Evolutionary conservation across 2,888 invertebrate species (phyloP).

Genomic region (Yponomeuta malinellus): DNA sequence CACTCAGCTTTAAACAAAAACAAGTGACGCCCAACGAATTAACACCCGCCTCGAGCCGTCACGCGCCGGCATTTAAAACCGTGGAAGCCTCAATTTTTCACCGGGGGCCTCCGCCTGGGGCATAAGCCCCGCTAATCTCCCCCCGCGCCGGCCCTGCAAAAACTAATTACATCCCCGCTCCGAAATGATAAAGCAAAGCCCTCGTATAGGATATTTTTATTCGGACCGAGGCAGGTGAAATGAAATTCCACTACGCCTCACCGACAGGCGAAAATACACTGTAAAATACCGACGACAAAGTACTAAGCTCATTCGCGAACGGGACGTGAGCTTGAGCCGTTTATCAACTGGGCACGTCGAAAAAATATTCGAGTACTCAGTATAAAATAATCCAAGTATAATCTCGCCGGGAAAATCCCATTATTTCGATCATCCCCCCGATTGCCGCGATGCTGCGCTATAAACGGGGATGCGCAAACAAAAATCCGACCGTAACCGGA

Average conservation of each 20-base stretch:
- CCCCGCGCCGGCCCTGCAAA: conserved; percentile 52
- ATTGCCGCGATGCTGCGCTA: conserved; percentile 29
- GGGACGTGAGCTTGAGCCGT: conserved; percentile 8
- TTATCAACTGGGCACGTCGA: conserved; percentile 24
- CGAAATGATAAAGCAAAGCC: conserved; percentile 75
- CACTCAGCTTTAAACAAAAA: conserved; percentile 18
- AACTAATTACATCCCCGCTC: conserved; percentile 71
- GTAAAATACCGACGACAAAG: conserved; percentile 18
- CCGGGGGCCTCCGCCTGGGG: conserved; percentile 19
- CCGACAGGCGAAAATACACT: conserved; percentile 24
- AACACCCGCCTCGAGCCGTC: conserved; percentile 36
- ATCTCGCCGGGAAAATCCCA: conserved; percentile 71
- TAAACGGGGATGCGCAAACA: conserved; percentile 24
- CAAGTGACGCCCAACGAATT: conserved; percentile 32
- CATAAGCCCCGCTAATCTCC: conserved; percentile 39
- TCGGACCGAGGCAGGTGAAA: conserved; percentile 48
- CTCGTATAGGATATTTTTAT: conserved; percentile 73
- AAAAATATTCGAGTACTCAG: conserved; percentile 57
- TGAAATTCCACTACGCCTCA: conserved; percentile 50
- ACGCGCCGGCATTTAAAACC: conserved; percentile 68
- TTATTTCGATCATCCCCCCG: conserved; percentile 66
- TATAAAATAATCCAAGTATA: conserved; percentile 70
- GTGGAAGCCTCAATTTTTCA: conserved; percentile 70
- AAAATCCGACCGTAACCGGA: conserved; percentile 23
- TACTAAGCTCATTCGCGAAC: background rate